Conservation (phyloP, 1,140 invertebrate genomes). For the Holcopasites calliopsidis region DNA sequence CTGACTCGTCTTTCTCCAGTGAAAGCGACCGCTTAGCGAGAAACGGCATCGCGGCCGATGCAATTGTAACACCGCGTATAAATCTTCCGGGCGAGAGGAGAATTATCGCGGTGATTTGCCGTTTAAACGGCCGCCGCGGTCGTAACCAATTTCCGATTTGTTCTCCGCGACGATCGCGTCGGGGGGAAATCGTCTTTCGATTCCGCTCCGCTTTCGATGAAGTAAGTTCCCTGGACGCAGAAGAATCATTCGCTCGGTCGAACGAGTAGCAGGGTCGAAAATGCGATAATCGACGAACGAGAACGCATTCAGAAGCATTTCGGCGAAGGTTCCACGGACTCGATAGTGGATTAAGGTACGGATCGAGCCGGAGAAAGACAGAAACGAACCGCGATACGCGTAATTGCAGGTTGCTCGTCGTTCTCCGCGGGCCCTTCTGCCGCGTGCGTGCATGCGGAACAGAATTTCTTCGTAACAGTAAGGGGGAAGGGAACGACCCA, state of each 20-base stretch:
- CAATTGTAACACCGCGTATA: constrained; percentile 28
- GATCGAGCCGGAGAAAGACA: not conserved
- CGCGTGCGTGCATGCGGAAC: constrained; percentile 53
- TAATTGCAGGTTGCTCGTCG: constrained; percentile 61
- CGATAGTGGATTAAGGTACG: constrained; percentile 53
- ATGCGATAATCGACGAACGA: not conserved
- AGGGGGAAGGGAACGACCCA: constrained; percentile 26
- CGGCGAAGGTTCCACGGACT: constrained; percentile 12
- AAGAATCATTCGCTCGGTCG: not conserved
- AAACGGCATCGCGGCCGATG: not conserved
- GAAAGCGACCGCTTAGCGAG: constrained; percentile 14
- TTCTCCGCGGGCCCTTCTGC: constrained; percentile 40
- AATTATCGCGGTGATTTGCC: constrained; percentile 29
- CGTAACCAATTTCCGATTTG: constrained; percentile 19
- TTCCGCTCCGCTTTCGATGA: not conserved
- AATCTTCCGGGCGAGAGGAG: constrained; percentile 22
- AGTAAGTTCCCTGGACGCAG: not conserved
- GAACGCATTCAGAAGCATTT: constrained; percentile 18
- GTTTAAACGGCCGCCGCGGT: constrained; percentile 18
- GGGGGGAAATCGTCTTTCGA: no score
- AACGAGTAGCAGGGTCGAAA: not conserved
- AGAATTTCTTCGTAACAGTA: constrained; percentile 42
- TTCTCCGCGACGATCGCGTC: not conserved
- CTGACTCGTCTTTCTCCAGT: constrained; percentile 9
- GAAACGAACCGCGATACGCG: constrained; percentile 54